Evolutionary conservation across 2,797 vertebrate genomes (phyloP), one percentile per base, ranked within the genome.

Genomic region (Nasua narica): DNA sequence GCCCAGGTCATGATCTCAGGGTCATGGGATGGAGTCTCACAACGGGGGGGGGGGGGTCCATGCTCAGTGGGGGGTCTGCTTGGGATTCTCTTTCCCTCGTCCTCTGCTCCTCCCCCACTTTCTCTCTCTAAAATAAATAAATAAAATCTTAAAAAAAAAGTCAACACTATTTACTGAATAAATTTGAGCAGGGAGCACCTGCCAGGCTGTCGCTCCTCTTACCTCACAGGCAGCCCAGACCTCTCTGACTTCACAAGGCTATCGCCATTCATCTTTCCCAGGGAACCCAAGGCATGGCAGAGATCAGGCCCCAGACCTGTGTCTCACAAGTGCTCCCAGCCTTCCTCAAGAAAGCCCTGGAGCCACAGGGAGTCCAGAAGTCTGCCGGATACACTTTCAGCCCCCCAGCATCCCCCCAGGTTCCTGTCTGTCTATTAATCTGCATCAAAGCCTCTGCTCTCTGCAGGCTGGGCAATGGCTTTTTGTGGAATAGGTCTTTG

Each of bases 401-500:
- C 70, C 43, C 82, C 43, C 52, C 3, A 0, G 23, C 54, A 56
- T 21, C 35, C 27, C 43, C 67, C 77, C 78, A 60, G 40, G 0
- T 56, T 19, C 29, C 93, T 43, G 0, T 92, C 93, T 40, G 0
- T 92, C 79, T 96, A 78, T 83, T 94, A 94, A 95, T 48, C 93
- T 93, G 60, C 95, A 90, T 96, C 70, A 94, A 95, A 96, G 87
- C 83, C 88, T 87, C 14, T 56, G 70, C 90, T 97, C 86, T 77
- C 91, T 76, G 67, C 56, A 95, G 85, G 81, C 62, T 88, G 32
- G 70, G 88, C 96, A 74, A 95, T 27, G 83, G 92, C 91, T 97
- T 97, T 91, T 84, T 96, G 97, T 32, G 16, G 94, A 89, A 0
- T 43, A 94, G 77, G 78, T 95, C 96, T 96, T 95, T 96, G 85